phyloP scores from a whole-genome alignment of 1,140 invertebrate genomes.

The Caerostris extrusa region DNA sequence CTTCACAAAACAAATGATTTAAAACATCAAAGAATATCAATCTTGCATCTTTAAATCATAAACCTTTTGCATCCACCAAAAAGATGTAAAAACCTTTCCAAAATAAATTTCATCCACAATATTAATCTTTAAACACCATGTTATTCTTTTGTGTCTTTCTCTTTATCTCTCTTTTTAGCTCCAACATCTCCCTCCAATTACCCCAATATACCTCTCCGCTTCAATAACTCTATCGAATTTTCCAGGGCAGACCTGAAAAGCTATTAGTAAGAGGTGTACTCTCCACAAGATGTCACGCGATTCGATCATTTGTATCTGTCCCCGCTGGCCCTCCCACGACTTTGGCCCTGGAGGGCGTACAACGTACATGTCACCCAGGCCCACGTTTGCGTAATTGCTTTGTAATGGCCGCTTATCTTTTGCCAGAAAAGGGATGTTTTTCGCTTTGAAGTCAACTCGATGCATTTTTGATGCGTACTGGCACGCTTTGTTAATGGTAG shows the following conservation, averaged over 20 bases:
- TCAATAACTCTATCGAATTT: conserved; percentile 31
- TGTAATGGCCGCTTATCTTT: conserved; percentile 42
- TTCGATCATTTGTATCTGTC: conserved; percentile 38
- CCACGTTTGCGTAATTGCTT: conserved; percentile 38
- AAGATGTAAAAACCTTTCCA: background rate
- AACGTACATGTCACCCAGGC: background rate
- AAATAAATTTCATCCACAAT: background rate
- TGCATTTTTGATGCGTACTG: background rate
- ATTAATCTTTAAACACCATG: conserved; percentile 14
- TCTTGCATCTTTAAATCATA: background rate
- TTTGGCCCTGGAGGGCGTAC: background rate
- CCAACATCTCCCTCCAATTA: background rate
- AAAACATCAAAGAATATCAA: background rate
- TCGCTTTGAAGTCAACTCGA: background rate
- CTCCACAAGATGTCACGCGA: conserved; percentile 13
- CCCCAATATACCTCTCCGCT: conserved; percentile 7
- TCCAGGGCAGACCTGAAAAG: conserved; percentile 8
- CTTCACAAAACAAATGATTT: background rate
- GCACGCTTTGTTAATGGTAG: background rate
- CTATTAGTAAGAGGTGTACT: conserved; percentile 22
- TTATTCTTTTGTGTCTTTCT: background rate
- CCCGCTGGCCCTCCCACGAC: conserved; percentile 13
- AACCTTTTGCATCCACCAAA: background rate
- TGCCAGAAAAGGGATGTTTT: background rate
- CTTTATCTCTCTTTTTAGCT: background rate